Percentiles rank a stretch among this genome's conserved stretches.
phyloP scores from a whole-genome alignment of 2,797 vertebrate species.

The Enteromius radiatus region DNA sequence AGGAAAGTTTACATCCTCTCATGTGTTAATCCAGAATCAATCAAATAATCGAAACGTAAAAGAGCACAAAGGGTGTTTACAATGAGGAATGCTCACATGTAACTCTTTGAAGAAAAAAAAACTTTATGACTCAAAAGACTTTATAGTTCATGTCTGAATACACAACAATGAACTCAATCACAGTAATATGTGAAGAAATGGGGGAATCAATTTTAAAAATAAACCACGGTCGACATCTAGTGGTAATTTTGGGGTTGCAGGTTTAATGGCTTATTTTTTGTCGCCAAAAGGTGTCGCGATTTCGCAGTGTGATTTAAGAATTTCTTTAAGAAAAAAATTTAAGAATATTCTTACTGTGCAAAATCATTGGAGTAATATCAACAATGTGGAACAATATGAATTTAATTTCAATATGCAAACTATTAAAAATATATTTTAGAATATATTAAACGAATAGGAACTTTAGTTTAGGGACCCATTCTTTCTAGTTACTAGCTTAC shows the following conservation, averaged over 20 bases:
- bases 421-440: not conserved
- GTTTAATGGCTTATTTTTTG: not conserved
- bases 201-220: not conserved
- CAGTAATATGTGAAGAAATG: too few species aligned
- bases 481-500: not conserved
- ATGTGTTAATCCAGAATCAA: not conserved
- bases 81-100: not conserved
- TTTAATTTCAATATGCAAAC: not conserved
- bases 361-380: not conserved
- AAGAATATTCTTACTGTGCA: not conserved
- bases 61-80: not conserved
- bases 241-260: constrained; percentile 12
- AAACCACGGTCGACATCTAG: constrained; percentile 33
- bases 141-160: not conserved
- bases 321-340: not conserved
- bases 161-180: not conserved
- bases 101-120: not conserved
- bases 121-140: not conserved
- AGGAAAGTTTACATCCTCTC: not conserved
- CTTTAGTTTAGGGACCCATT: not conserved
- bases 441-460: not conserved
- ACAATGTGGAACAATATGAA: not conserved
- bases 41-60: not conserved
- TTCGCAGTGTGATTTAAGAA: not conserved
- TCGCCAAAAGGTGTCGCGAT: constrained; percentile 16